Evolutionary conservation across 2,888 invertebrate species (phyloP).

Genomic region (Leptothorax acervorum): DNA sequence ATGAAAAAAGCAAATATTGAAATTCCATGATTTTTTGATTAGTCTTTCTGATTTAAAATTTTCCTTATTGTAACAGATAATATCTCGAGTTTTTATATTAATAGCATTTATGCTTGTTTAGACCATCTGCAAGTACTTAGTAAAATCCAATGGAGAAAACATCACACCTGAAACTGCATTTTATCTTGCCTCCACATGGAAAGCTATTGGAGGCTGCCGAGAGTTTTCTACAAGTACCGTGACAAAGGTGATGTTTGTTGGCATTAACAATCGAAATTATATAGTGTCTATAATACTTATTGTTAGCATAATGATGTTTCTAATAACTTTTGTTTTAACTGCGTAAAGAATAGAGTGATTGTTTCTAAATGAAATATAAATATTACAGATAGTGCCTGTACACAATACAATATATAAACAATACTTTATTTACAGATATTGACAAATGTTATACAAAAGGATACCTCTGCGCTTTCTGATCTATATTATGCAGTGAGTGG

Average conservation of each 20-base stretch:
- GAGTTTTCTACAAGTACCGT: slow-evolving; percentile 86
- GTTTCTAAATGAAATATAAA: slow-evolving; percentile 59
- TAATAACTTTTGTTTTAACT: slow-evolving; percentile 82
- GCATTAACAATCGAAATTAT: not conserved
- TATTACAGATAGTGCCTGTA: not conserved
- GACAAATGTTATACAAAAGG: slow-evolving; percentile 88
- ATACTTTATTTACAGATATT: slow-evolving; percentile 79
- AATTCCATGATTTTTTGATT: slow-evolving; percentile 81
- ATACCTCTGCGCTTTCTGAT: slow-evolving; percentile 89
- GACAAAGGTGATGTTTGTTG: slow-evolving; percentile 82
- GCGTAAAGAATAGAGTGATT: slow-evolving; percentile 72
- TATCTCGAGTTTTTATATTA: not conserved
- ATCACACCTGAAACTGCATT: slow-evolving; percentile 86
- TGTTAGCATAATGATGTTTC: not conserved
- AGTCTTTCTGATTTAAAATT: slow-evolving; percentile 82
- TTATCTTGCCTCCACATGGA: slow-evolving; percentile 89
- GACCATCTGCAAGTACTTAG: slow-evolving; percentile 86
- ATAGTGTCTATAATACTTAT: slow-evolving; percentile 52
- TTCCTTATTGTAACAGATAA: not conserved
- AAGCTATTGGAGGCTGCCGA: slow-evolving; percentile 87
- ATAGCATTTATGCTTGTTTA: slow-evolving; percentile 71
- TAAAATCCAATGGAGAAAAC: slow-evolving; percentile 83
- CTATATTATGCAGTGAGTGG: slow-evolving; percentile 92
- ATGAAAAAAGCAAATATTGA: slow-evolving; percentile 78
- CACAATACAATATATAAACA: not conserved